phyloP scores from a whole-genome alignment of 2,888 invertebrate species.

The Diploptera punctata region DNA sequence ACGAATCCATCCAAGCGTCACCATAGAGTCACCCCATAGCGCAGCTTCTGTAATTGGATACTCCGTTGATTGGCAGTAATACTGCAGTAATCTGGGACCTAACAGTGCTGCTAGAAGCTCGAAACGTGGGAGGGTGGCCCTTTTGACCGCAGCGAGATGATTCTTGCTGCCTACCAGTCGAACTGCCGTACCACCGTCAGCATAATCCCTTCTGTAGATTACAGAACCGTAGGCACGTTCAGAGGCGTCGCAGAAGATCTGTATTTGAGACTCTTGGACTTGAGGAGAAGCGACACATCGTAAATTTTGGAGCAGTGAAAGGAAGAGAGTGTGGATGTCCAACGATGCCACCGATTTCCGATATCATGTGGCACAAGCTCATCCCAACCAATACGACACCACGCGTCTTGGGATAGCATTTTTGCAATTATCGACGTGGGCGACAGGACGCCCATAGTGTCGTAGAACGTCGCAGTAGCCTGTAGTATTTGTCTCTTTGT shows the following conservation, averaged over 20 bases:
- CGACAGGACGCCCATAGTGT: not conserved
- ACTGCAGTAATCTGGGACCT: not conserved
- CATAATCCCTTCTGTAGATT: too few species aligned
- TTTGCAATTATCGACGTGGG: too few species aligned
- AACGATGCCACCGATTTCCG: not conserved
- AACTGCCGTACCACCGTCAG: not conserved
- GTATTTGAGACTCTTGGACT: too few species aligned
- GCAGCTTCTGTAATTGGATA: not conserved
- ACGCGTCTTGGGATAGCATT: constrained; percentile 9
- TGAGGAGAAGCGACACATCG: too few species aligned
- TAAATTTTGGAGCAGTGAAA: not conserved
- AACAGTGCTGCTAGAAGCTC: not conserved
- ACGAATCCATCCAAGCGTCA: too few species aligned
- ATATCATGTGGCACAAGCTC: too few species aligned
- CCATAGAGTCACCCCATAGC: not conserved
- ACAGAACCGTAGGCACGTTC: constrained; percentile 12
- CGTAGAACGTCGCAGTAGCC: not conserved
- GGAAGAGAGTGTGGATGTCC: not conserved
- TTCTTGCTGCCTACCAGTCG: not conserved
- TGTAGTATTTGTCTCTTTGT: not conserved
- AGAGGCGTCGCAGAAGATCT: not conserved
- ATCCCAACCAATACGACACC: not conserved
- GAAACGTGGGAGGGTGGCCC: not conserved
- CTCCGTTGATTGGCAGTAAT: not conserved
- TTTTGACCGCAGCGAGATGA: not conserved